Conservation (phyloP, 1,140 invertebrate genomes). For the Scylla paramamosain region DNA sequence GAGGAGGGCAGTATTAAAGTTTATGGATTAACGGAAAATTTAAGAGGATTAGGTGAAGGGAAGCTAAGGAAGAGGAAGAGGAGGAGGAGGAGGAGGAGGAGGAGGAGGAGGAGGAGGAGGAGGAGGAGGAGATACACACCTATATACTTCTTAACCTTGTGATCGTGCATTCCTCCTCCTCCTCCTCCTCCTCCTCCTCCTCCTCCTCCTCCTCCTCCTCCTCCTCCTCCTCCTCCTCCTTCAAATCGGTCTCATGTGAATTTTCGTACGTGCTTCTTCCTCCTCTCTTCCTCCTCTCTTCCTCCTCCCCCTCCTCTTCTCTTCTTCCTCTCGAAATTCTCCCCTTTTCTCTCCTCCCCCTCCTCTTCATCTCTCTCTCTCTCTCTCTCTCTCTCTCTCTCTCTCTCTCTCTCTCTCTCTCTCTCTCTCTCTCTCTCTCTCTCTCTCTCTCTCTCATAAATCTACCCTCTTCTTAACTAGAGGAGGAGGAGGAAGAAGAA, state of each 20-base stretch:
- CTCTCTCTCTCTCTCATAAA: not conserved
- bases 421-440: constrained; percentile 1
- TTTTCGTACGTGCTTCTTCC: not conserved
- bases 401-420: constrained; percentile 29
- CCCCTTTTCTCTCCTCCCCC: not conserved
- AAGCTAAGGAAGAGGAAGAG: not conserved
- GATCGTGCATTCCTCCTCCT: too few relatives aligned
- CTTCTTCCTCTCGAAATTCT: not conserved
- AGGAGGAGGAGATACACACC: too few relatives aligned
- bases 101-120: not conserved
- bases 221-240: not conserved
- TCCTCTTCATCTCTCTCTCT: not conserved
- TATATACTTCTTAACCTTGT: too few relatives aligned
- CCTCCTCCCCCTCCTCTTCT: not conserved
- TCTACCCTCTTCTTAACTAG: too few relatives aligned
- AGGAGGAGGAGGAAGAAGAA: too few relatives aligned
- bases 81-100: not conserved
- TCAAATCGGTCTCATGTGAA: not conserved
- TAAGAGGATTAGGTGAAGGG: not conserved
- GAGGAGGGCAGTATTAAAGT: too few relatives aligned
- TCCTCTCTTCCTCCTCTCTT: not conserved
- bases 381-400: constrained; percentile 32
- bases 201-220: not conserved
- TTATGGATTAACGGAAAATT: too few relatives aligned
- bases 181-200: not conserved